Evolutionary conservation across 2,113 vertebrate genomes (phyloP).

Genomic region (Muntiacus reevesi): DNA sequence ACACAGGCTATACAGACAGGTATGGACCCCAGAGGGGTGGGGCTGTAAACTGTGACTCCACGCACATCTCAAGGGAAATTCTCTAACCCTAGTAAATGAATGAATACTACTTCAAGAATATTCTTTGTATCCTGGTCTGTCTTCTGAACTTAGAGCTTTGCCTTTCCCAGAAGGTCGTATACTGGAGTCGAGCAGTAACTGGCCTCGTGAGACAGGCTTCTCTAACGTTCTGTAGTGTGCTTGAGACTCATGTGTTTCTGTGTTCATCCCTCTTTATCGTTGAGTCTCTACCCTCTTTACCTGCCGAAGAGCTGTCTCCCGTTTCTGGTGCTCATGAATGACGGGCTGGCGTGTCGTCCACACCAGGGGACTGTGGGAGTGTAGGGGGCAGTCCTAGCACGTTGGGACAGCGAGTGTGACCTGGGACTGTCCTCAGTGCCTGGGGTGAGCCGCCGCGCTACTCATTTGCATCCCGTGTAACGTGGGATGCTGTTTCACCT

Average conservation of each 20-base stretch:
- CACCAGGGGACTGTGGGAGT: not conserved
- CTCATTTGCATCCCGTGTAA: rapidly evolving
- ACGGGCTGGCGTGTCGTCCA: not conserved
- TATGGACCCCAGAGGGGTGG: slow-evolving; percentile 16
- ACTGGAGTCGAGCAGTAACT: too few relatives aligned
- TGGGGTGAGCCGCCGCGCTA: rapidly evolving
- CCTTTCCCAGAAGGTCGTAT: not conserved
- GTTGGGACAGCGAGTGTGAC: too few relatives aligned
- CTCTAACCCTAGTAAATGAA: not conserved
- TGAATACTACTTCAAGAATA: too few relatives aligned
- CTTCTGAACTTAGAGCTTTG: not conserved
- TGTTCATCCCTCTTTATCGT: not conserved
- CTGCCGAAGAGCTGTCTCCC: not conserved
- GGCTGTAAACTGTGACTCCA: rapidly evolving
- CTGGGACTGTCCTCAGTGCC: not conserved
- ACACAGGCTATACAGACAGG: slow-evolving; percentile 85
- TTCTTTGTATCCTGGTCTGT: not conserved
- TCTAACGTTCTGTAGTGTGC: rapidly evolving
- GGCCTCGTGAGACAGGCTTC: rapidly evolving
- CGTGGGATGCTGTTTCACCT: rapidly evolving
- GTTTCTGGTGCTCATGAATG: not conserved
- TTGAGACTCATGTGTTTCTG: not conserved
- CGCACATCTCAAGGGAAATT: rapidly evolving
- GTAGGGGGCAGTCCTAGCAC: not conserved
- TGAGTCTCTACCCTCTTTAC: not conserved